Evolutionary conservation across 2,888 invertebrate genomes (phyloP), one percentile per base, ranked within the genome.

Genomic region (Drosophila paucipuncta): DNA sequence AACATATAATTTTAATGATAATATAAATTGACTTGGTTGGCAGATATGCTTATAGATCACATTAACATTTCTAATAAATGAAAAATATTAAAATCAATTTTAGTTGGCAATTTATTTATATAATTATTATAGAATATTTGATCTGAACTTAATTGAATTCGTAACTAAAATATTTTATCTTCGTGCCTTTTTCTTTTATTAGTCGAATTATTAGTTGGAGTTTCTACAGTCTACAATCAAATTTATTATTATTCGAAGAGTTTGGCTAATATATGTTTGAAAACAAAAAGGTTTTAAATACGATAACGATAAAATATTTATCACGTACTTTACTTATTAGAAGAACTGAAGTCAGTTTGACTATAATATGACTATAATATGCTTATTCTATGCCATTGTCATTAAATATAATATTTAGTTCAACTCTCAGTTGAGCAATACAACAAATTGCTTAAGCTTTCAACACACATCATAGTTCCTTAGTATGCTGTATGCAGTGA

Each of bases 121-220:
- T 43, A 22, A 22, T 22, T 22, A 22, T 22, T 22, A 13, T 1
- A 3, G 1, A 3, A 13, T 47, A 1, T 1, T 47, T n/a, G 41
- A 41, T n/a, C 10, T 10, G 2, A 41, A n/a, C 1, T 10, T 41
- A 2, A n/a, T n/a, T 41, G 10, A 41, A 41, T 41, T 1, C 30
- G 30, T 30, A 7, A 30, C 30, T 30, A 30, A 30, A 30, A 30
- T 30, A 22, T 22, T 4, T 13, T 4, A 13, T 1, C 4, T 35
- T 35, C 7, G 0, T 22, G 7, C 0, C 7, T 1, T 22, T 1
- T 22, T 13, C 0, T 43, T 13, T 22, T 7, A 47, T 47, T 22
- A 3, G 13, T 43, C 3, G 13, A 47, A 0, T 47, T 13, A 1
- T 22, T 7, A 2, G 47, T 13, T 7, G 1, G 1, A 47, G 4